Conservation (phyloP, 2,797 vertebrate species). For the Tapera naevia region DNA sequence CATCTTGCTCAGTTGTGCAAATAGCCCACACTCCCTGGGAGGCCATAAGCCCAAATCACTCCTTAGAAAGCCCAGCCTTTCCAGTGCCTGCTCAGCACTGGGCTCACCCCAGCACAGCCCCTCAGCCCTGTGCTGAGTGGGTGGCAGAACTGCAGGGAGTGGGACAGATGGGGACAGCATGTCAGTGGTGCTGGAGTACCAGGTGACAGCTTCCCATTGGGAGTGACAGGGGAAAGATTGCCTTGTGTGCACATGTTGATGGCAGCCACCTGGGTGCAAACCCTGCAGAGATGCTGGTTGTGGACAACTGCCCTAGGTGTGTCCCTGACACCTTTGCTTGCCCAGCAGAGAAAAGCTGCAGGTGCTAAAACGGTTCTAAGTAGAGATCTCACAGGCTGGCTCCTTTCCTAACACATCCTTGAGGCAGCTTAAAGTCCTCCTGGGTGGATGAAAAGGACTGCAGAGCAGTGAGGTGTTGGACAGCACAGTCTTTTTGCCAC, state of each 20-base stretch:
- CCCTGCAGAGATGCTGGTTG: neutral
- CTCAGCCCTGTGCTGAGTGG: neutral
- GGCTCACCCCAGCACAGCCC: neutral
- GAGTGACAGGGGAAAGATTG: conserved; percentile 76
- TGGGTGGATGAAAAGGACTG: neutral
- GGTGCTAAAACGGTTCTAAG: neutral
- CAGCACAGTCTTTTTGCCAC: accelerated
- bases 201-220: conserved; percentile 42
- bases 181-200: neutral
- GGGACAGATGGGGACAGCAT: neutral
- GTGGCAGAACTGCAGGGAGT: neutral
- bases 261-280: neutral
- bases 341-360: neutral
- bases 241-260: conserved; percentile 54
- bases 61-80: conserved; percentile 55
- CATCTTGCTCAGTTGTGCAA: conserved; percentile 44
- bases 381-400: neutral
- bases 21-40: conserved; percentile 45
- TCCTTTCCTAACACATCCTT: neutral
- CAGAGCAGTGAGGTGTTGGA: neutral
- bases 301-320: neutral
- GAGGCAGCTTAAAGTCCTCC: neutral
- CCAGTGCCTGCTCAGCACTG: neutral
- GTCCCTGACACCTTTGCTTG: neutral
- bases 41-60: conserved; percentile 18